These are phyloP conservation scores for Sula dactylatra DNA, from an alignment of 2,113 vertebrate species.

Conservation along the genomic window DNA sequence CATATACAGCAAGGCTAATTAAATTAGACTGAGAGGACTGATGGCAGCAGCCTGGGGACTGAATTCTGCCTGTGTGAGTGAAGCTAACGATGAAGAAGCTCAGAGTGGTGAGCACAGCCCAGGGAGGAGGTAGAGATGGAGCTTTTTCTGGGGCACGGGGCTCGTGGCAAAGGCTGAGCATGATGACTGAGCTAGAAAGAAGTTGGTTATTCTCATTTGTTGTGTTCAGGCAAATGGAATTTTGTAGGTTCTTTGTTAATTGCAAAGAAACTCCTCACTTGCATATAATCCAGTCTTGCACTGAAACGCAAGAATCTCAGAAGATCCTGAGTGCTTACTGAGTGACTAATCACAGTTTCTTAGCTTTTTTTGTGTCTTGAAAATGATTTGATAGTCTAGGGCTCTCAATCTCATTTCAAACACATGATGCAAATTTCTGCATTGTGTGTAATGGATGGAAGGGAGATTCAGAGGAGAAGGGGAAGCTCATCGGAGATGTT, in stretches of 20 bases:
- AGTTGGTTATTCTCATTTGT: neutral
- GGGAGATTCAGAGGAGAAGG: neutral
- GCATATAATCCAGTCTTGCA: neutral
- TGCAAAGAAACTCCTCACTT: neutral
- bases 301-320: neutral
- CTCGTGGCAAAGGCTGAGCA: rapidly evolving
- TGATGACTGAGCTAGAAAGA: neutral
- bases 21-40: neutral
- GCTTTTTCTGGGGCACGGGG: rapidly evolving
- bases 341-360: neutral
- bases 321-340: neutral
- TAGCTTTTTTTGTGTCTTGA: neutral
- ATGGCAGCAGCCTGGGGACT: neutral
- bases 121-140: neutral
- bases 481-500: neutral
- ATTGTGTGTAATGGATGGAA: neutral
- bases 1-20: neutral
- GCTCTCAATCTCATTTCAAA: neutral
- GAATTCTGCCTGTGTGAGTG: neutral
- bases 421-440: neutral
- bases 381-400: neutral
- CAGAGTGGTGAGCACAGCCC: neutral
- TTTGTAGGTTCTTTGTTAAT: neutral
- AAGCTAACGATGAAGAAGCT: neutral
- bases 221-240: neutral